Evolutionary conservation across 2,888 invertebrate species (phyloP), one percentile per base, ranked within the genome.

Genomic region (Cheilosia urbana): DNA sequence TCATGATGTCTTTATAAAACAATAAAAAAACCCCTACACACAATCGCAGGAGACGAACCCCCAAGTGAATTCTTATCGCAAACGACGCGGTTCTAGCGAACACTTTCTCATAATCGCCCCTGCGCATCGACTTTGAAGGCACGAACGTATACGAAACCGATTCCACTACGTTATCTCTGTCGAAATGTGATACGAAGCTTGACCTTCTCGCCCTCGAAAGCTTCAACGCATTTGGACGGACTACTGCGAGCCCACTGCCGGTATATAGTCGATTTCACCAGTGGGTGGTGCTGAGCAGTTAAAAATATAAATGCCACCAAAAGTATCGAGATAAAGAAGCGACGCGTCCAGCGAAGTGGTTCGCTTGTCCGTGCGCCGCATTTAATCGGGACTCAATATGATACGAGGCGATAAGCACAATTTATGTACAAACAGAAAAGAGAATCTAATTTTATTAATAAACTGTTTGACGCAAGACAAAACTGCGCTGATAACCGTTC

Each of bases 131-230:
- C 49, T n/a, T 21, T 11, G 24, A 53, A 53, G 37, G 77, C 45
- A 62, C 68, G 68, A 77, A 45, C 77, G 68, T 63, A 47, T 11
- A 24, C 40, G 27, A 17, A 47, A 19, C 24, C 53, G 37, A 17
- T 34, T 40, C 27, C 17, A 19, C 55, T 13, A 21, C 30, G 21
- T 81, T 85, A 81, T 81, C 85, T n/a, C 30, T 34, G 45, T 42
- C 24, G 62, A 57, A 55, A 37, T 13, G 42, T 57, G 79, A 84
- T 81, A 81, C 57, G 40, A 37, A 40, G 62, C 76, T 68, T 81
- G 85, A 85, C 85, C 85, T 85, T 81, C 81, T 77, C 62, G 77
- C 66, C 85, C 76, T 62, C 62, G n/a, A 24, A 66, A 76, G 68
- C 79, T 63, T 42, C 55, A 45, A 62, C 58, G 37, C 37, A 37